Conservation (phyloP, 2,113 vertebrate genomes). For the Oreochromis aureus region DNA sequence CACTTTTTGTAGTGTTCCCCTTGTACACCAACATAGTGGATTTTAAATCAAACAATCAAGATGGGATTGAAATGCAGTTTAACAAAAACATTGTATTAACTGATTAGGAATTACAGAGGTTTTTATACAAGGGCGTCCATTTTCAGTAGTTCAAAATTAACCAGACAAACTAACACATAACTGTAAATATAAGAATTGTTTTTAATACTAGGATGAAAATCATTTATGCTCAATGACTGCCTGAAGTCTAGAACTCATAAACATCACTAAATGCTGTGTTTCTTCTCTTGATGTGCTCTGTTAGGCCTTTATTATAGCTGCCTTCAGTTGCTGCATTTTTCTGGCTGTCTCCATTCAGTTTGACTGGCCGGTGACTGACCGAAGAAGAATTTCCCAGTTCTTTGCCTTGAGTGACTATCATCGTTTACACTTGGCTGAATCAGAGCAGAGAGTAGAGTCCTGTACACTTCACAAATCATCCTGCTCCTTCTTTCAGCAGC, state of each 20-base stretch:
- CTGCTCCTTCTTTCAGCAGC: background rate
- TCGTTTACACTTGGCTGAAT: background rate
- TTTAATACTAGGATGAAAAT: background rate
- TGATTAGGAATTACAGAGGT: background rate
- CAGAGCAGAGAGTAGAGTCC: background rate
- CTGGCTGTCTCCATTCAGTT: background rate
- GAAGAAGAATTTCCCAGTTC: background rate
- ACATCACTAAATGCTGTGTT: background rate
- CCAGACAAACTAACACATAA: background rate
- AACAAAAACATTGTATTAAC: background rate
- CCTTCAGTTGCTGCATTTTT: background rate
- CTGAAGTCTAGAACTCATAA: background rate
- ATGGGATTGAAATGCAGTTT: background rate
- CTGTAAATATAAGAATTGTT: background rate
- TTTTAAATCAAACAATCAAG: background rate
- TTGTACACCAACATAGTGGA: background rate
- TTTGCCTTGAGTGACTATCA: background rate
- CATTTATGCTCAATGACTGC: background rate
- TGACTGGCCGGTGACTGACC: background rate
- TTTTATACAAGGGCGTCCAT: rapidly evolving
- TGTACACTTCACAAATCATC: background rate
- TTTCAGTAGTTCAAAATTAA: background rate
- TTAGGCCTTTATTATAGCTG: background rate
- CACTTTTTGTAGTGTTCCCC: background rate
- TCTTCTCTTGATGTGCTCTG: background rate